Evolutionary conservation across 2,113 vertebrate species (phyloP), one percentile per base, ranked within the genome.

Genomic region (Trematocara macrostoma): DNA sequence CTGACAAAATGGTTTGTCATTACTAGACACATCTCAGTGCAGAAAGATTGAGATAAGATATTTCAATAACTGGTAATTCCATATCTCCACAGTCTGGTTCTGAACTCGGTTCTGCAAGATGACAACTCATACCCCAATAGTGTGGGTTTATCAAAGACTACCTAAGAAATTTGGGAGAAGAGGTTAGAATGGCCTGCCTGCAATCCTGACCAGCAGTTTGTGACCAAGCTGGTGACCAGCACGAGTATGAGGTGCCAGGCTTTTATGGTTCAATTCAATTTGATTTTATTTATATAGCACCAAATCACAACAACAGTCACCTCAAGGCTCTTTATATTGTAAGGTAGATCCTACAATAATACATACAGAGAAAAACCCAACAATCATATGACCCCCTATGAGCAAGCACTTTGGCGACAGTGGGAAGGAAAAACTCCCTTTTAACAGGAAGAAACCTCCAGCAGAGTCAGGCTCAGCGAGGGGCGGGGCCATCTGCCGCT

Each of bases 231-330:
- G 20, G 20, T 0, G 8, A 31, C 56, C 56, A 59, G 56, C 29
- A 59, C 2, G 0, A 4, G 29, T 16, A 34, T 59, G 56, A 59
- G 56, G 56, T 59, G 1, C 56, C 56, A 0, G 56, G 26, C 29
- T 34, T 10, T 10, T 59, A 31, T 34, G 0, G 56, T 59, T 59
- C 29, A 59, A 34, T 59, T 59, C 1, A 1, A 18, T 59, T 34
- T 6, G 5, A 59, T 59, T 10, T 59, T 1, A 34, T 59, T 59
- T 59, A 59, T 34, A 0, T 0, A 59, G 29, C 29, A 5, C 29
- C 29, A 59, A 31, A 18, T 10, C 26, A 59, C 56, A 31, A 59
- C 56, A 59, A 59, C 2, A 31, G 26, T 59, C 56, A 3, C 14
- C 56, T 16, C 26, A 16, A 57, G 0, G 2, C 14, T 8, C 4